Conservation (phyloP, 2,888 invertebrate species). For the Perdita meconis region DNA sequence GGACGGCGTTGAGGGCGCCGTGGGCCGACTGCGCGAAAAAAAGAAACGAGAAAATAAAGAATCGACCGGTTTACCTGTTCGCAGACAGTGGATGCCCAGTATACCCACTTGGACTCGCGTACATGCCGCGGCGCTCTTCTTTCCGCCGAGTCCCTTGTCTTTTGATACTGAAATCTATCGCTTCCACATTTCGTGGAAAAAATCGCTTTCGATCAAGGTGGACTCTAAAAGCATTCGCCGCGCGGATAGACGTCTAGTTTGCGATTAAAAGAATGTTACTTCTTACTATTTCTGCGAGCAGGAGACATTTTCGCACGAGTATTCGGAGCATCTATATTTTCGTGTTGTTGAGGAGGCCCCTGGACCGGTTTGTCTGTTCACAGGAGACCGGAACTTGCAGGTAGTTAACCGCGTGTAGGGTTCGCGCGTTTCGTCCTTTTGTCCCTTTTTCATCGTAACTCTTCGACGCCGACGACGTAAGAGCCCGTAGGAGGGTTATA, state of each 20-base stretch:
- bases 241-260: not conserved
- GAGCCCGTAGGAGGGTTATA: conserved; percentile 44
- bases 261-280: not conserved
- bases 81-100: conserved; percentile 70
- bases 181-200: not conserved
- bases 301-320: conserved; percentile 31
- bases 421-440: conserved; percentile 53
- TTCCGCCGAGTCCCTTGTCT: conserved; percentile 22
- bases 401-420: conserved; percentile 66
- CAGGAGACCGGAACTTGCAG: conserved; percentile 69
- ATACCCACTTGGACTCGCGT: conserved; percentile 50
- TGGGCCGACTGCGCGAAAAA: conserved; percentile 58
- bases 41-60: conserved; percentile 66
- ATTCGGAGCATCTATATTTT: conserved; percentile 62
- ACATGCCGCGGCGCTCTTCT: conserved; percentile 58
- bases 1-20: conserved; percentile 51
- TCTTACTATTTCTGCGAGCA: conserved; percentile 9
- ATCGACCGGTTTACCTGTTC: conserved; percentile 78
- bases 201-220: not conserved
- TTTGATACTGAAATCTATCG: conserved; percentile 34
- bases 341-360: conserved; percentile 36
- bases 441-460: conserved; percentile 55
- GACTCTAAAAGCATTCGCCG: not conserved
- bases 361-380: conserved; percentile 74
- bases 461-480: conserved; percentile 58